Percentiles rank a stretch among this genome's conserved stretches.
These are phyloP conservation scores for Drosophila sechellia DNA, from an alignment of 1,140 invertebrate species.

Conservation along the genomic window DNA sequence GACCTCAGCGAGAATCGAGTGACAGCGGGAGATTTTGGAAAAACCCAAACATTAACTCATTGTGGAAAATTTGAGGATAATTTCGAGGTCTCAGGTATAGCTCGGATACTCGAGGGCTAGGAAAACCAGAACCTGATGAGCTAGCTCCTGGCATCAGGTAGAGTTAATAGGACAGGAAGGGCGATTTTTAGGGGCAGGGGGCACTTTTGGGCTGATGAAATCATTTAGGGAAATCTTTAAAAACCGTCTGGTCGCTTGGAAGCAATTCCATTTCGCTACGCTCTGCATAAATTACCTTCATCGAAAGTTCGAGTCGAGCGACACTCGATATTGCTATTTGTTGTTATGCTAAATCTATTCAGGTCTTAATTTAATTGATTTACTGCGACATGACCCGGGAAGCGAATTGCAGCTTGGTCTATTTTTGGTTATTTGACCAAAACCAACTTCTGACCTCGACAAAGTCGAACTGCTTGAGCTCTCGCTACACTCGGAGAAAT, in stretches of 20 bases:
- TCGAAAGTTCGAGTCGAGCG: conserved; percentile 24
- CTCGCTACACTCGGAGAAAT: neutral
- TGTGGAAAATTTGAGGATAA: conserved; percentile 78
- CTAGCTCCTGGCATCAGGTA: conserved; percentile 46
- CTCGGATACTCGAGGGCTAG: neutral
- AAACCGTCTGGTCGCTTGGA: neutral
- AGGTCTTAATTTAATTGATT: conserved; percentile 69
- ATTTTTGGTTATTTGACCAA: conserved; percentile 40
- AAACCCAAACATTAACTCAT: conserved; percentile 64
- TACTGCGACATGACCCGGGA: conserved; percentile 58
- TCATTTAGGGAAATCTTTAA: conserved; percentile 62
- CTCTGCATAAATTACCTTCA: conserved; percentile 70
- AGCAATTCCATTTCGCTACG: conserved; percentile 31
- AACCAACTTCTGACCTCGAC: neutral
- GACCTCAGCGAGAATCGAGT: conserved; percentile 22
- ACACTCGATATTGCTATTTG: conserved; percentile 24
- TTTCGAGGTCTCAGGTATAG: conserved; percentile 29
- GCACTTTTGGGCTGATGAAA: conserved; percentile 72
- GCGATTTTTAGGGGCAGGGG: neutral
- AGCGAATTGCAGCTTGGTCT: conserved; percentile 11
- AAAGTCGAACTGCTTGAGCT: neutral
- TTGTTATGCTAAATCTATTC: conserved; percentile 50
- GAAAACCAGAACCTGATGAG: conserved; percentile 35
- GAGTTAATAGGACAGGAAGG: conserved; percentile 16
- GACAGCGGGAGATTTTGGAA: conserved; percentile 31